Evolutionary conservation across 1,140 invertebrate species (phyloP).

Genomic region (Ceratosolen fusciceps): DNA sequence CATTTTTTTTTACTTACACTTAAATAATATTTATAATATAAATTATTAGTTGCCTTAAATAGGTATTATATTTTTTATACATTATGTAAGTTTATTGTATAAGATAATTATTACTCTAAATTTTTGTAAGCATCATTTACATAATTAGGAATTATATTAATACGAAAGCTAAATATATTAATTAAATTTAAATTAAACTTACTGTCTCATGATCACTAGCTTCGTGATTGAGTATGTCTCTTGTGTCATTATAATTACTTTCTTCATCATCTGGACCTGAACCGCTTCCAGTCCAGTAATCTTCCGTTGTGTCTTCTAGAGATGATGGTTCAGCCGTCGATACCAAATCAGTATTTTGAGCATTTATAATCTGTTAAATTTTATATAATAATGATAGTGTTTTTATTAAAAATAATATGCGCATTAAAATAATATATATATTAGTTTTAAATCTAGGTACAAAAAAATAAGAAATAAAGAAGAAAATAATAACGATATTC

Average conservation of each 20-base stretch:
- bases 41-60: neutral
- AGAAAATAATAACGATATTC: too few species aligned
- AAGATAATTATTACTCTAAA: too few species aligned
- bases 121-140: too few species aligned
- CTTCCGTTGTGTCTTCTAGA: slow-evolving; percentile 67
- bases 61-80: neutral
- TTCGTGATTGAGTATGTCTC: slow-evolving; percentile 77
- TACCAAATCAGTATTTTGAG: slow-evolving; percentile 60
- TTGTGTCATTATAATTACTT: slow-evolving; percentile 74
- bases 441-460: too few species aligned
- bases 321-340: slow-evolving; percentile 61
- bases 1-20: too few species aligned
- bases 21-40: neutral
- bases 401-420: too few species aligned
- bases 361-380: slow-evolving; percentile 56
- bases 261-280: slow-evolving; percentile 67
- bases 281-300: slow-evolving; percentile 70
- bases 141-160: too few species aligned
- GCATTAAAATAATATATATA: too few species aligned
- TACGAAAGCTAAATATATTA: too few species aligned
- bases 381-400: neutral
- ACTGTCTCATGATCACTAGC: slow-evolving; percentile 80
- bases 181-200: slow-evolving; percentile 61
- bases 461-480: too few species aligned
- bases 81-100: neutral